Percentiles rank a stretch among this genome's conserved stretches.
Conservation (phyloP, 2,113 vertebrate species). For the Osmerus eperlanus region DNA sequence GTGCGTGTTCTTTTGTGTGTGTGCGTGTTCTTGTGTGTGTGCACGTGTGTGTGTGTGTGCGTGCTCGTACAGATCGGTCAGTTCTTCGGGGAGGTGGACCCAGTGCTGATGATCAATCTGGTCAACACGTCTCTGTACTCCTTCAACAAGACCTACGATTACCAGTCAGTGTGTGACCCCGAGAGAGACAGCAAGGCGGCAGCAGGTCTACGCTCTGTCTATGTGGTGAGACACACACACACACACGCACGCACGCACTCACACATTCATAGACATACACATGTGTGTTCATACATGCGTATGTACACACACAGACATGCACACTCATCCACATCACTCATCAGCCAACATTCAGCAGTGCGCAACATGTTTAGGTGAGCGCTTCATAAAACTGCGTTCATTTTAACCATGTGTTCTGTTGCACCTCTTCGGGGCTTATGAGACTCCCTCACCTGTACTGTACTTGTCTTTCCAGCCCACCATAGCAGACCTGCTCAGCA, state of each 20-base stretch:
- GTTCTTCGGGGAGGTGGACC: conserved; percentile 97
- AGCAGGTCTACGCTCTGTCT: conserved; percentile 84
- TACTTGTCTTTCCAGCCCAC: conserved; percentile 77
- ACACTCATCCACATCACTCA: neutral
- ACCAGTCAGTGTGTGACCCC: conserved; percentile 93
- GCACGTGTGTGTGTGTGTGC: conserved; percentile 18
- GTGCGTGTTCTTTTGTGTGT: neutral
- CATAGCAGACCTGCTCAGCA: conserved; percentile 86
- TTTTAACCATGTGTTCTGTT: neutral
- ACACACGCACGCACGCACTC: neutral
- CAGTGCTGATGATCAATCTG: conserved; percentile 87
- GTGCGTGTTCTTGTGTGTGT: conserved; percentile 8
- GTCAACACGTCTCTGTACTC: conserved; percentile 90
- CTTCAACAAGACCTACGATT: conserved; percentile 97
- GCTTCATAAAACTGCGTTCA: neutral
- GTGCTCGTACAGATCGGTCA: conserved; percentile 69
- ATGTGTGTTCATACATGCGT: neutral
- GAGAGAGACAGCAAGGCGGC: conserved; percentile 88
- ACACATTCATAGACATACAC: neutral
- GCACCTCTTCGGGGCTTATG: neutral
- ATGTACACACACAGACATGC: neutral
- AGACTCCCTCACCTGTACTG: neutral
- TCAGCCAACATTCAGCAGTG: too few relatives aligned
- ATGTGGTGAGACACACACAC: conserved; percentile 76
- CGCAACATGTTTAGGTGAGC: neutral